phyloP scores from a whole-genome alignment of 2,797 vertebrate species.

The Acomys russatus region DNA sequence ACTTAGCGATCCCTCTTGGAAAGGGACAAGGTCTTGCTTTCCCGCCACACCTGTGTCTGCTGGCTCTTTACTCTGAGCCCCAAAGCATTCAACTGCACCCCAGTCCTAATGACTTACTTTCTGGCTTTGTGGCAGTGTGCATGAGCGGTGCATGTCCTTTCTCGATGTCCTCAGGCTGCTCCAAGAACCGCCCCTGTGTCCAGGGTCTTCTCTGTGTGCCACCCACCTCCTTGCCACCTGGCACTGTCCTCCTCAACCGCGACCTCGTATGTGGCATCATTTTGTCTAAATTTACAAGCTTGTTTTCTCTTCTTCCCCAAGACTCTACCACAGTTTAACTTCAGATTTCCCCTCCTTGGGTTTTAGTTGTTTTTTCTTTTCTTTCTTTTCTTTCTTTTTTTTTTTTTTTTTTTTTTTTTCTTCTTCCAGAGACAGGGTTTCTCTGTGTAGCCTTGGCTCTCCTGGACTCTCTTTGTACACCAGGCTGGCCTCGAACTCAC shows the following conservation, averaged over 20 bases:
- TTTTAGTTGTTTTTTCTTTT: neutral
- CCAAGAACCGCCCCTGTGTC: rapidly evolving
- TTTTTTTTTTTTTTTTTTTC: neutral
- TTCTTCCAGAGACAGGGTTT: no score
- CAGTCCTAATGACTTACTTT: neutral
- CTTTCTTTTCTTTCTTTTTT: neutral
- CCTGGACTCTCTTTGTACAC: no score
- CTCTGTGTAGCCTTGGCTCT: no score
- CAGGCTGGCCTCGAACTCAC: no score
- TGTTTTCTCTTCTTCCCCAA: neutral
- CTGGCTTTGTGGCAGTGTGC: neutral
- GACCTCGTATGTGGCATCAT: neutral
- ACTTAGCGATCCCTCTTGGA: neutral
- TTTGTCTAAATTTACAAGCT: neutral
- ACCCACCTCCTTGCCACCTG: neutral
- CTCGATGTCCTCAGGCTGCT: neutral
- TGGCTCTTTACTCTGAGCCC: neutral
- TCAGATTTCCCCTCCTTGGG: neutral
- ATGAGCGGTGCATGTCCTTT: neutral
- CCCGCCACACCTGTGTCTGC: neutral
- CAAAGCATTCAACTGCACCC: neutral
- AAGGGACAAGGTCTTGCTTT: neutral
- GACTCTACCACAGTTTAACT: neutral
- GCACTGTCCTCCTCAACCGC: neutral
- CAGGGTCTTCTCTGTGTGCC: neutral